phyloP scores from a whole-genome alignment of 1,140 invertebrate species.

The Zaprionus camerounensis region DNA sequence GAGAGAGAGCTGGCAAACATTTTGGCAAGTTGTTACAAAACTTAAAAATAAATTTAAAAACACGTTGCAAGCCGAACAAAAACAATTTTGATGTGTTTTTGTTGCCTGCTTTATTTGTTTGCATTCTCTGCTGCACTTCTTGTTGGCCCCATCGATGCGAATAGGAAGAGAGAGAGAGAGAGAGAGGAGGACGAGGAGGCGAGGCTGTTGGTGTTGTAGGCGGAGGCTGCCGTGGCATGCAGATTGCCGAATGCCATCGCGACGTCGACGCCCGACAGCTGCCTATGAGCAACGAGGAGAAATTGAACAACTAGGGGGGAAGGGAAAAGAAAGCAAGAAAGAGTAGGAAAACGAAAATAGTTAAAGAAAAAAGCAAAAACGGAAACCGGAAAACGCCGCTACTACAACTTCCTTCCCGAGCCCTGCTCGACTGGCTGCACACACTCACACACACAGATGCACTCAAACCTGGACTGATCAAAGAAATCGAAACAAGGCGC shows the following conservation, averaged over 20 bases:
- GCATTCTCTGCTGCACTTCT: slow-evolving; percentile 5
- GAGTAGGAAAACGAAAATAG: background rate
- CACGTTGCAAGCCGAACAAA: slow-evolving; percentile 45
- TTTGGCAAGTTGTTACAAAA: slow-evolving; percentile 43
- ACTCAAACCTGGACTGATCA: slow-evolving; percentile 13
- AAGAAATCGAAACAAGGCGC: slow-evolving; percentile 7
- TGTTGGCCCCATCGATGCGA: slow-evolving; percentile 31
- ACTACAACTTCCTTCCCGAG: slow-evolving; percentile 59
- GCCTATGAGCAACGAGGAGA: background rate
- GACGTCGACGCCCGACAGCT: background rate
- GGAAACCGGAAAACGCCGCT: slow-evolving; percentile 65
- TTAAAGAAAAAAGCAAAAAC: slow-evolving; percentile 27
- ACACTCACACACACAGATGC: slow-evolving; percentile 25
- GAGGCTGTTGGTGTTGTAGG: background rate
- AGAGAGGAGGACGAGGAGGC: background rate
- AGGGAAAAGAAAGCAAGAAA: background rate
- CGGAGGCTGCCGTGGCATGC: slow-evolving; percentile 40
- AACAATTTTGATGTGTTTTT: slow-evolving; percentile 32
- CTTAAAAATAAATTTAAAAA: slow-evolving; percentile 63
- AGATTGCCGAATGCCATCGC: slow-evolving; percentile 49
- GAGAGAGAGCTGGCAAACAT: slow-evolving; percentile 36
- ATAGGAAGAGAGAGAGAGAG: background rate
- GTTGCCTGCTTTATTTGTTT: slow-evolving; percentile 19
- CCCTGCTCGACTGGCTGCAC: slow-evolving; percentile 32
- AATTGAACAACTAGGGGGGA: background rate